These are phyloP conservation scores for Clarias laeviceps DNA, from an alignment of 2,797 vertebrate species.

Conservation along the genomic window DNA sequence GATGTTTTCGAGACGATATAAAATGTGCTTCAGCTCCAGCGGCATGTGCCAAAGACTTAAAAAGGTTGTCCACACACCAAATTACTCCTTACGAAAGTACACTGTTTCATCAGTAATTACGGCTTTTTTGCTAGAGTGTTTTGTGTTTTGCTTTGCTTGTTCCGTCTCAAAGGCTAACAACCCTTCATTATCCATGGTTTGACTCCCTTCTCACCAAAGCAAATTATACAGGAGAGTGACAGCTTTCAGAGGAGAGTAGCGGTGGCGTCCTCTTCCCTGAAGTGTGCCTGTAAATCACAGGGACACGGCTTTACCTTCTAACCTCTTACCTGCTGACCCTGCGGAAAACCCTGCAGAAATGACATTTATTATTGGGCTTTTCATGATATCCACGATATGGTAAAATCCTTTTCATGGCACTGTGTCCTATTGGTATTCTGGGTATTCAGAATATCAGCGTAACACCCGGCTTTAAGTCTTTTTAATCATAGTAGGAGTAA, in stretches of 20 bases:
- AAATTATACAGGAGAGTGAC: constrained; percentile 73
- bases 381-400: neutral
- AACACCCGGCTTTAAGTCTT: neutral
- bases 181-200: constrained; percentile 82
- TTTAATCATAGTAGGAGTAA: neutral
- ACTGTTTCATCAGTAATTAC: constrained; percentile 81
- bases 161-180: constrained; percentile 82
- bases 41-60: constrained; percentile 75
- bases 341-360: constrained; percentile 63
- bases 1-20: constrained; percentile 36
- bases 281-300: constrained; percentile 78
- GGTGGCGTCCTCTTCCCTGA: constrained; percentile 69
- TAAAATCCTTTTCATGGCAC: neutral
- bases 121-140: constrained; percentile 80
- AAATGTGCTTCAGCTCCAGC: constrained; percentile 60
- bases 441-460: neutral
- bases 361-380: neutral
- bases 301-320: constrained; percentile 70
- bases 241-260: constrained; percentile 76
- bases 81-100: constrained; percentile 77
- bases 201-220: constrained; percentile 59
- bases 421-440: neutral
- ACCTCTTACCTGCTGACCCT: constrained; percentile 78
- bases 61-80: constrained; percentile 77
- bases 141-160: constrained; percentile 82